These are phyloP conservation scores for Mystacides longicornis DNA, from an alignment of 2,888 invertebrate species.

Conservation along the genomic window DNA sequence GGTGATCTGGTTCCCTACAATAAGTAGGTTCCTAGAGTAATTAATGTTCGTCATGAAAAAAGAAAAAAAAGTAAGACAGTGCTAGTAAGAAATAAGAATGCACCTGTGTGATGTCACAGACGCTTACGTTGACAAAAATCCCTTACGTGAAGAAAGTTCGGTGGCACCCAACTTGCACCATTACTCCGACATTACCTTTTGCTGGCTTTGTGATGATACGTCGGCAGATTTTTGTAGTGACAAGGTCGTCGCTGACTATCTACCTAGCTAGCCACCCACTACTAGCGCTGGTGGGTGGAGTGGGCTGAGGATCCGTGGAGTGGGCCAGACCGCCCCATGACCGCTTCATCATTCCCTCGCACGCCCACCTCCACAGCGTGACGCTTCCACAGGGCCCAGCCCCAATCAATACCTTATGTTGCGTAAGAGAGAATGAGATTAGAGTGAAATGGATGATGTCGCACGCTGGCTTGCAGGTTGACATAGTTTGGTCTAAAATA, in stretches of 20 bases:
- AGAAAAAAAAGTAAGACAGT: neutral
- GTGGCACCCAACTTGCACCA: conserved; percentile 19
- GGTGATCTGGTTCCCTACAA: no score
- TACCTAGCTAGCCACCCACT: conserved; percentile 12
- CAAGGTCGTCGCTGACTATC: conserved; percentile 44
- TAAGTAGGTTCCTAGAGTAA: no score
- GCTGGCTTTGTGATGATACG: conserved; percentile 27
- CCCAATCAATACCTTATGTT: conserved; percentile 23
- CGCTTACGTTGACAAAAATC: conserved; percentile 18
- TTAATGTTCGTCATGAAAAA: no score
- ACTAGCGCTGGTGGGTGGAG: neutral
- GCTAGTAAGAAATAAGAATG: neutral
- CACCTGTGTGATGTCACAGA: conserved; percentile 5
- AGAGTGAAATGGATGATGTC: conserved; percentile 23
- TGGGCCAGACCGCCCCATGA: neutral
- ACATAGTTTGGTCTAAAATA: no score
- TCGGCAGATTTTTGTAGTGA: conserved; percentile 51
- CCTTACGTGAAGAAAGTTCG: conserved; percentile 20
- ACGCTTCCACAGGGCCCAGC: neutral
- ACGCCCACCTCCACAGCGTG: conserved; percentile 5
- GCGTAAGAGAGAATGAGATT: conserved; percentile 21
- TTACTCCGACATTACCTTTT: conserved; percentile 23
- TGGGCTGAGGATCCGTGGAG: no score
- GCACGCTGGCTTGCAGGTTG: no score
- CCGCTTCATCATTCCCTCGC: conserved; percentile 2